These are phyloP conservation scores for Lepidurus couesii DNA, from an alignment of 1,140 invertebrate genomes.

Conservation along the genomic window DNA sequence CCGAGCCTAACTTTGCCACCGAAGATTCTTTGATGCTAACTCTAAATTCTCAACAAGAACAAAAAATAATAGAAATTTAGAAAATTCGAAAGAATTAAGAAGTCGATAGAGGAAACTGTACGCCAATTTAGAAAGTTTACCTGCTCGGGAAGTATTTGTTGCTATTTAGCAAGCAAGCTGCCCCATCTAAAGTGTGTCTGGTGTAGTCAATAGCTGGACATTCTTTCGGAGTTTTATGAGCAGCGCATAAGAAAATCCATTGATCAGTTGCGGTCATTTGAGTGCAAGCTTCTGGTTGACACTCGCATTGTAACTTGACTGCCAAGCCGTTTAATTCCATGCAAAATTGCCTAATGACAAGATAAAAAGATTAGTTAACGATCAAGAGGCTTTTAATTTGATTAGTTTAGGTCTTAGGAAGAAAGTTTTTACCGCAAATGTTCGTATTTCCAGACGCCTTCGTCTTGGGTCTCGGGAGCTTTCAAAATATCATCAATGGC, in stretches of 20 bases:
- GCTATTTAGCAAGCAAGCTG: conserved; percentile 95
- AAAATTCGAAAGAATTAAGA: conserved; percentile 10
- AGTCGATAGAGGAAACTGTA: background rate
- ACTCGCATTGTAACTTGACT: conserved; percentile 86
- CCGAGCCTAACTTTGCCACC: conserved; percentile 94
- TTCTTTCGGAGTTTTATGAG: conserved; percentile 99
- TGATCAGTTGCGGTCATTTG: conserved; percentile 99
- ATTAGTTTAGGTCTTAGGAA: background rate
- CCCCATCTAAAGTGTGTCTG: conserved; percentile 97
- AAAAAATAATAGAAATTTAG: conserved; percentile 33
- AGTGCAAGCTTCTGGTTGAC: conserved; percentile 90
- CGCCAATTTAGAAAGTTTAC: conserved; percentile 47
- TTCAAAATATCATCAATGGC: conserved; percentile 92
- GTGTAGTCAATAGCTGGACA: conserved; percentile 99
- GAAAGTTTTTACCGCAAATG: conserved; percentile 66
- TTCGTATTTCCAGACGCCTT: conserved; percentile 99
- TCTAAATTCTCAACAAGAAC: conserved; percentile 48
- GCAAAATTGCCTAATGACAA: conserved; percentile 77
- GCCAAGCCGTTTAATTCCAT: conserved; percentile 98
- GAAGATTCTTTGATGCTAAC: conserved; percentile 99
- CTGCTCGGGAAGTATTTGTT: conserved; percentile 99
- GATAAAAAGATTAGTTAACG: background rate
- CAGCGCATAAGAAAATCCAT: conserved; percentile 99
- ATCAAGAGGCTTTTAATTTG: background rate
- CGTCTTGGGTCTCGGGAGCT: conserved; percentile 94